Conservation (phyloP, 2,113 vertebrate species). For the Eudyptes chrysolophus region DNA sequence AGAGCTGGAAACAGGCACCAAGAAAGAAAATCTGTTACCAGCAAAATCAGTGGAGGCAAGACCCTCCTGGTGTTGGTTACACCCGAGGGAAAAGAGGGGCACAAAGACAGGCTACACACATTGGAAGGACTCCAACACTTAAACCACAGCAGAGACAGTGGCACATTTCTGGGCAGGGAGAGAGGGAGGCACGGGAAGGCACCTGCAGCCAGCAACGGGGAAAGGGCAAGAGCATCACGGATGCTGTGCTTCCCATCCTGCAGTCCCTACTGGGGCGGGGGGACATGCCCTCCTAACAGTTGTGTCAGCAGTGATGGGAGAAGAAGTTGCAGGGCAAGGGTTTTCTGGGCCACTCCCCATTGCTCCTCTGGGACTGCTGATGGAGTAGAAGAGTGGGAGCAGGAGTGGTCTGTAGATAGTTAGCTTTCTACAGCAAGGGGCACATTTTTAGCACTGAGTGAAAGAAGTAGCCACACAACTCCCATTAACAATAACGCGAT, state of each 20-base stretch:
- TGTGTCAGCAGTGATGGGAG: fast-evolving
- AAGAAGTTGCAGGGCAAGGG: background rate
- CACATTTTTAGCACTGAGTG: constrained; percentile 30
- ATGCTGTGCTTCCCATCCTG: background rate
- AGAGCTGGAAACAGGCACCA: background rate
- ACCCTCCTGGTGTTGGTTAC: background rate
- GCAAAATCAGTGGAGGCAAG: background rate
- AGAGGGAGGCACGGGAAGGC: background rate
- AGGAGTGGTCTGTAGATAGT: background rate
- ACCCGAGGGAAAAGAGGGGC: background rate
- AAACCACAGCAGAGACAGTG: background rate
- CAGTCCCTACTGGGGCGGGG: background rate
- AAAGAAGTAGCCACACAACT: constrained; percentile 51
- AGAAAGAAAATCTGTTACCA: background rate
- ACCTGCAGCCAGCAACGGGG: background rate
- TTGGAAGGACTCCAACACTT: background rate
- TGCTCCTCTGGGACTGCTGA: background rate
- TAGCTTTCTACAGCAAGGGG: background rate
- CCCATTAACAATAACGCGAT: constrained; percentile 59
- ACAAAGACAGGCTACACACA: fast-evolving
- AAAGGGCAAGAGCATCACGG: background rate
- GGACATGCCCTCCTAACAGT: fast-evolving
- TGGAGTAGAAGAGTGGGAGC: background rate
- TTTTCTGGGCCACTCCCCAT: background rate
- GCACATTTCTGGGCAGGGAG: background rate